A percentile compares a stretch with the other conserved stretches of the same genome.
Evolutionary conservation across 2,113 vertebrate species (phyloP).

Genomic region (Cheilinus undulatus): DNA sequence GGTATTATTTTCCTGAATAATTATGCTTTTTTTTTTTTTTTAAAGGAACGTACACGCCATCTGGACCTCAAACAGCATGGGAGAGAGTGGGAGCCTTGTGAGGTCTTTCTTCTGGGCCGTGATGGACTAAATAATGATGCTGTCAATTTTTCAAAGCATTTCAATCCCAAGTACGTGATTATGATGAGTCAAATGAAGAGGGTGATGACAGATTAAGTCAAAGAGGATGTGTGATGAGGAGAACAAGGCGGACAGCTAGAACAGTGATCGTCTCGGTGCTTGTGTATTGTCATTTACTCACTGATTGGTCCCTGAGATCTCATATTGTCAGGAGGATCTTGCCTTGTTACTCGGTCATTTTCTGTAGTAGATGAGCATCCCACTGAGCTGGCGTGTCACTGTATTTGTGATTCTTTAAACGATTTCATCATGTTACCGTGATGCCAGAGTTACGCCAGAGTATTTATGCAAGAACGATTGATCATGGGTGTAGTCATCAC

Average conservation of each 20-base stretch:
- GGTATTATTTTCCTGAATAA: conserved; percentile 61
- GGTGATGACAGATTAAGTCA: conserved; percentile 61
- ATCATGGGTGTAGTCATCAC: conserved; percentile 36
- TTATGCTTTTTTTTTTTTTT: conserved; percentile 55
- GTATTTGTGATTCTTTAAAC: conserved; percentile 24
- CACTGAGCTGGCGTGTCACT: conserved; percentile 18
- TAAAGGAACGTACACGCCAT: conserved; percentile 56
- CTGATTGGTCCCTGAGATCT: conserved; percentile 40
- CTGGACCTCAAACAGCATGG: conserved; percentile 79
- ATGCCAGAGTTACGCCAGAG: conserved; percentile 1
- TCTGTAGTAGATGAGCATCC: conserved; percentile 16
- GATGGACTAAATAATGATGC: conserved; percentile 87
- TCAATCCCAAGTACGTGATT: conserved; percentile 72
- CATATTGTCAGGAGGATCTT: conserved; percentile 25
- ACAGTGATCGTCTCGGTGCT: conserved; percentile 26
- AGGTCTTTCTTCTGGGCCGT: conserved; percentile 69
- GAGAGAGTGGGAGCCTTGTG: conserved; percentile 63
- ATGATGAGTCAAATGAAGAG: conserved; percentile 69
- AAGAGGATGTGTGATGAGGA: conserved; percentile 53
- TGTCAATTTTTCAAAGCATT: conserved; percentile 85
- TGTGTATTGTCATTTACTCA: conserved; percentile 41
- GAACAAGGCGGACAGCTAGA: conserved; percentile 41
- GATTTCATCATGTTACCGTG: conserved; percentile 29
- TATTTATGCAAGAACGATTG: conserved; percentile 7
- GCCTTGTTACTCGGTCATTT: conserved; percentile 44